Base-by-base conservation (phyloP, 1,140 invertebrate genomes). In the Magallana angulata region DNA sequence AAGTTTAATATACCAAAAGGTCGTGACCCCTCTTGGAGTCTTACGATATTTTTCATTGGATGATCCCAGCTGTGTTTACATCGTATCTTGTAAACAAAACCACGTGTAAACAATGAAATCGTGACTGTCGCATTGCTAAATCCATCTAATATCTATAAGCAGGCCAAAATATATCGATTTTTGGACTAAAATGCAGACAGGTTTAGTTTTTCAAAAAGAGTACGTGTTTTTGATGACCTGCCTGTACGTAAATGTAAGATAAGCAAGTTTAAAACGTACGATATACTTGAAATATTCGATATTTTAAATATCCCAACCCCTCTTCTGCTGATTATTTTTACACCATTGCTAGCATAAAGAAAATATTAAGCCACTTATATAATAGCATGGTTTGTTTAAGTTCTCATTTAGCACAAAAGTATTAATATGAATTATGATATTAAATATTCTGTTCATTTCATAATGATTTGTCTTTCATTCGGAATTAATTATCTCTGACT, bases 21-120 rank as follows among this genome's bases (percentile, higher is more conserved):
- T 18, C 18, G 68, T 76, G 68, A 76, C 68, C n/a, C 18, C 68
- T 12, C 3, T 4, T 3, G 5, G 68, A 30, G 68, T 76, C 8
- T 76, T 76, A 76, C 68, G 68, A 76, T 76, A 76, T 30, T 76
- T 76, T 76, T 76, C 24, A 76, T 76, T 76, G 68, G 68, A 76
- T 76, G 24, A 30, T 76, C 9, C 3, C 4, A 76, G 24, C 7
- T 76, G 18, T 76, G 68, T 76, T 76, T 76, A 76, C 68, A 76
- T 76, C 68, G 68, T 76, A 76, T 76, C 68, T 30, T 76, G 68
- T 76, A 76, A 76, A 76, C 68, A 76, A 76, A 76, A 24, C 68
- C 68, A 76, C 68, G 68, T 76, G 68, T 76, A 76, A 76, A 76
- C 68, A 76, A 76, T 76, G 14, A 30, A 30, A 76, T 76, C 68